These are phyloP conservation scores for Orussus abietinus DNA, from an alignment of 1,140 invertebrate genomes.

Conservation along the genomic window DNA sequence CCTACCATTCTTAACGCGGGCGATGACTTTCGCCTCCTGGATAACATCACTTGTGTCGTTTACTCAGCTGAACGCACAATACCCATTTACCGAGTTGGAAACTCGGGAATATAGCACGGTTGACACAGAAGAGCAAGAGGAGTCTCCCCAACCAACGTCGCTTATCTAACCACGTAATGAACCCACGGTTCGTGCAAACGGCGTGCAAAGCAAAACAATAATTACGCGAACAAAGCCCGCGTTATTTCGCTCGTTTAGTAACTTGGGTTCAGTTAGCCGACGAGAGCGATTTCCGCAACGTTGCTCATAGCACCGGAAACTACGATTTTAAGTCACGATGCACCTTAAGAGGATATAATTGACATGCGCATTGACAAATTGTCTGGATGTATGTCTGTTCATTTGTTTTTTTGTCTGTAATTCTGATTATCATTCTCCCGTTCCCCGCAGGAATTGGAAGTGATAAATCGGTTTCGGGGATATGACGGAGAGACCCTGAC, in stretches of 20 bases:
- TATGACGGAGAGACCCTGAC: too few species aligned
- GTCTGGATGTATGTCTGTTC: too few species aligned
- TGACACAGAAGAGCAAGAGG: neutral
- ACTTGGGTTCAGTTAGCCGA: neutral
- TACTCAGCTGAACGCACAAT: neutral
- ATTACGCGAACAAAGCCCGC: constrained; percentile 1
- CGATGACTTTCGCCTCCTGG: neutral
- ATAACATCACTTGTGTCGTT: neutral
- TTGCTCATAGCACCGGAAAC: too few species aligned
- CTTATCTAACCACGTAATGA: constrained; percentile 1
- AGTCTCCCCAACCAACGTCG: neutral
- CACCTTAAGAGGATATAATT: too few species aligned
- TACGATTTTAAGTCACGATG: too few species aligned
- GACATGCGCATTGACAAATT: too few species aligned
- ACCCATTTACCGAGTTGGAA: constrained; percentile 1
- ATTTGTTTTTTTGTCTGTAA: too few species aligned
- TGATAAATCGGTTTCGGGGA: too few species aligned
- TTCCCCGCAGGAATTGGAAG: too few species aligned
- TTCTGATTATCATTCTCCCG: too few species aligned
- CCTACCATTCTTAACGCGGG: neutral
- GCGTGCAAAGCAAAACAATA: neutral
- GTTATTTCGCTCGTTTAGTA: neutral
- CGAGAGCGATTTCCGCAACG: too few species aligned
- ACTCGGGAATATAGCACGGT: neutral
- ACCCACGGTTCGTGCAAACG: neutral